Conservation (phyloP, 2,888 invertebrate genomes). For the Eustalomyia histrio region DNA sequence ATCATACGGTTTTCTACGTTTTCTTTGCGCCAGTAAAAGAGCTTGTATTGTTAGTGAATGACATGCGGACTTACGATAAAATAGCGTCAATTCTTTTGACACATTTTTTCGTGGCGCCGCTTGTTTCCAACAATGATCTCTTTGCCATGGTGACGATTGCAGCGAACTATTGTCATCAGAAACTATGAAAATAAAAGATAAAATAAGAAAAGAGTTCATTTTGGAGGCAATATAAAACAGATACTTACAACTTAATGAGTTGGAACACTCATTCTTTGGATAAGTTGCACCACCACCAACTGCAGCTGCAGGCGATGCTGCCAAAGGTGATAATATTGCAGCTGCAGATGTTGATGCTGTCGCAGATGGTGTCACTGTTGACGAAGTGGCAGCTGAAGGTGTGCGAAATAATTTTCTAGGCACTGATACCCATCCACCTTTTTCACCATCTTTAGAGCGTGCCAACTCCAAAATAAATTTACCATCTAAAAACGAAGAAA, state of each 20-base stretch:
- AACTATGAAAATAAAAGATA: conserved; percentile 80
- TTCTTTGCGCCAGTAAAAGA: conserved; percentile 77
- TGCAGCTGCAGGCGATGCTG: conserved; percentile 34
- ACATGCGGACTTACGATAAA: conserved; percentile 75
- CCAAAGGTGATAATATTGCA: conserved; percentile 47
- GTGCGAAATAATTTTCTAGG: conserved; percentile 94
- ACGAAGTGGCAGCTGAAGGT: conserved; percentile 84
- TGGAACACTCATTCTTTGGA: conserved; percentile 86
- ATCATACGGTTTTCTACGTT: conserved; percentile 86
- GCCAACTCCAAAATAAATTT: conserved; percentile 93
- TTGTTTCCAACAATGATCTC: conserved; percentile 95
- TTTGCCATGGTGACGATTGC: conserved; percentile 94
- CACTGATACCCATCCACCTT: conserved; percentile 93
- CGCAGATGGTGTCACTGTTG: conserved; percentile 81
- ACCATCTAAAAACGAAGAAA: conserved; percentile 84
- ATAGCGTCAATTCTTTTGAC: conserved; percentile 87
- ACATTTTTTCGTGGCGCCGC: conserved; percentile 86
- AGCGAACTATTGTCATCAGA: conserved; percentile 95
- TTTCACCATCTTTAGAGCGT: conserved; percentile 87
- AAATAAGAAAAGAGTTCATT: not conserved
- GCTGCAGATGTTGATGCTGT: conserved; percentile 69
- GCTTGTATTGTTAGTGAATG: conserved; percentile 71
- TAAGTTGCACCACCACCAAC: conserved; percentile 73
- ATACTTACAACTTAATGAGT: conserved; percentile 88
- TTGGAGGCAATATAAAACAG: conserved; percentile 67